Evolutionary conservation across 2,797 vertebrate genomes (phyloP), one percentile per base, ranked within the genome.

Genomic region (Coregonus sp.): DNA sequence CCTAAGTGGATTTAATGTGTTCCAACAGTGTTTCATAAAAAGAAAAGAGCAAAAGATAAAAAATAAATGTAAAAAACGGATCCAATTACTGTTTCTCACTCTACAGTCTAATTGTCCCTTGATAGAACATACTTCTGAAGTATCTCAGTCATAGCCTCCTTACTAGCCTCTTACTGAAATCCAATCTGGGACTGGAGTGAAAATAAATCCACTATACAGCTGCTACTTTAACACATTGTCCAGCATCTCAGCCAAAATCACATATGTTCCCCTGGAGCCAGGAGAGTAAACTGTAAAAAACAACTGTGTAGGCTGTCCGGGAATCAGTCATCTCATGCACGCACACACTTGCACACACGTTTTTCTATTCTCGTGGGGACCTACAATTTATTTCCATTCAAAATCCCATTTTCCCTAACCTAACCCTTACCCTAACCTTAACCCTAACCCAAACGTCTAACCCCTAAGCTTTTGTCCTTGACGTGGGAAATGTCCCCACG

Each of bases 141-240:
- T 16, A 29, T 70, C 70, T 29, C 70, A 54, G 50, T 52, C 50
- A 78, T 72, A 63, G 66, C 69, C 61, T 83, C 35, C 56, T 63
- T 52, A 20, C 51, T 51, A 74, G 83, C 74, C 70, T 77, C 56
- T 80, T 72, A 68, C 75, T 78, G 82, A 80, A 82, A 81, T 77
- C 29, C 37, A 70, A 70, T 47, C 33, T 31, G 47, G 18, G 81
- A 67, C 74, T 70, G 80, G 75, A 78, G 79, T 75, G 80, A 85
- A 86, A 85, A 79, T 81, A 81, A 85, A 88, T 81, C 79, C 71
- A 72, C 68, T 52, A 61, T 78, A 78, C 82, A 87, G 71, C 77
- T 86, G 86, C 82, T 81, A 59, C 69, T 82, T 82, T 71, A 71
- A 73, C 67, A 66, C 78, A 78, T 72, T 78, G 73, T 70, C 78